Evolutionary conservation across 2,113 vertebrate genomes (phyloP), one percentile per base, ranked within the genome.

Genomic region (Hippopotamus amphibius): DNA sequence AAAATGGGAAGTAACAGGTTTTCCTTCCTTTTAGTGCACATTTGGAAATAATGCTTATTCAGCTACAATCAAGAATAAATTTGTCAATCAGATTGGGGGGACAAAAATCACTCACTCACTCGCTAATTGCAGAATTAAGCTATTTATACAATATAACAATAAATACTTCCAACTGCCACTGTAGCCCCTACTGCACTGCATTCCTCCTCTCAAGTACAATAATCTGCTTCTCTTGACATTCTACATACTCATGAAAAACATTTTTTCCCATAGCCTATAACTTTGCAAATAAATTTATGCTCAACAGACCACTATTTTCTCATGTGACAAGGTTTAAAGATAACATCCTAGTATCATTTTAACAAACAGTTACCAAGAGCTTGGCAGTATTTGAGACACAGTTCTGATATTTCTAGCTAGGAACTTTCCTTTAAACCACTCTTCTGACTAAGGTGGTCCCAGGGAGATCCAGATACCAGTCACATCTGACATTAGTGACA

Each of bases 41-140:
- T 83, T 95, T 83, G 74, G 65, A 95, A 96, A 96, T 90, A 87
- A 95, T 87, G 84, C 96, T 92, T 89, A 95, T 41, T 90, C 80
- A 76, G 74, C 87, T 84, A 83, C 13, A 66, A 43, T 96, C 74
- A 69, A 94, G 87, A 96, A 86, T 61, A 96, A 96, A 96, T 53
- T 46, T 97, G 74, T 87, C 95, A 33, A 43, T 98, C 92, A 94
- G 96, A 90, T 59, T 80, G 85, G 24, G 11, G 21, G 59, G 66
- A 66, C 68, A 76, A 90, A 88, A 59, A 71, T 69, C 90, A 53
- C 93, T 80, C 90, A 94, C 95, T 93, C 95, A 90, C 68, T 57
- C 80, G 74, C 37, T 97, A 94, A 98, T 72, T 97, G 92, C 69
- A 92, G 63, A 96, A 95, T 95, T 96, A 92, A 92, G 43, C 33